phyloP scores from a whole-genome alignment of 1,140 invertebrate genomes.

The Zaprionus ornatus region DNA sequence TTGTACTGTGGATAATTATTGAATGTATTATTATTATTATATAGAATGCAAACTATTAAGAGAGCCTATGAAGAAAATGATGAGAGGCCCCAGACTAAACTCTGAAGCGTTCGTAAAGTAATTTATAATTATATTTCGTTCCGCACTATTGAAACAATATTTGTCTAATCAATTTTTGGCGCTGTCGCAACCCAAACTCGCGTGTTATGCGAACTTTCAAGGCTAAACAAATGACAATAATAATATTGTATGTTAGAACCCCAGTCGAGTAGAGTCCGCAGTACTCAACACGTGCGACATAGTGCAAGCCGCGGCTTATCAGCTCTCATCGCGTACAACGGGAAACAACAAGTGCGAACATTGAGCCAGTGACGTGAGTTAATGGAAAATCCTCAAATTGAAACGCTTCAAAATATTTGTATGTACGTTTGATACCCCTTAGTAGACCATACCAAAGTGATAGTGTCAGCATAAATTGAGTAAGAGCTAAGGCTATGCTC shows the following conservation, averaged over 20 bases:
- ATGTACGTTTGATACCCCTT: neutral
- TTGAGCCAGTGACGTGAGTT: neutral
- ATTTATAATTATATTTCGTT: neutral
- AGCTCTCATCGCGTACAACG: neutral
- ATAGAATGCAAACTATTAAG: neutral
- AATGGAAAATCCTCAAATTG: neutral
- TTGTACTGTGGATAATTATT: neutral
- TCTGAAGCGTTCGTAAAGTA: neutral
- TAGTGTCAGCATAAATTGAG: neutral
- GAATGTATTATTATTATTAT: no score
- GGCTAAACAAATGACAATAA: constrained; percentile 35
- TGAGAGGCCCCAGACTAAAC: no score
- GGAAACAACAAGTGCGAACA: neutral
- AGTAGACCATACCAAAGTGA: neutral
- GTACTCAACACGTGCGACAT: constrained; percentile 43
- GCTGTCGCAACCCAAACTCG: constrained; percentile 30
- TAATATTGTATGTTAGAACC: constrained; percentile 4
- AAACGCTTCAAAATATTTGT: neutral
- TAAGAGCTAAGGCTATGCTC: neutral
- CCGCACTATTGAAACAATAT: constrained; percentile 1
- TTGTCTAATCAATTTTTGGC: constrained; percentile 7
- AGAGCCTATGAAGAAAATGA: neutral
- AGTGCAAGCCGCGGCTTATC: constrained; percentile 19
- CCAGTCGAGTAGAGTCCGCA: constrained; percentile 6
- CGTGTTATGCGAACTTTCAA: constrained; percentile 39